A percentile compares a stretch with the other conserved stretches of the same genome.
Evolutionary conservation across 2,888 invertebrate species (phyloP).

Genomic region (Octonoba sinensis): DNA sequence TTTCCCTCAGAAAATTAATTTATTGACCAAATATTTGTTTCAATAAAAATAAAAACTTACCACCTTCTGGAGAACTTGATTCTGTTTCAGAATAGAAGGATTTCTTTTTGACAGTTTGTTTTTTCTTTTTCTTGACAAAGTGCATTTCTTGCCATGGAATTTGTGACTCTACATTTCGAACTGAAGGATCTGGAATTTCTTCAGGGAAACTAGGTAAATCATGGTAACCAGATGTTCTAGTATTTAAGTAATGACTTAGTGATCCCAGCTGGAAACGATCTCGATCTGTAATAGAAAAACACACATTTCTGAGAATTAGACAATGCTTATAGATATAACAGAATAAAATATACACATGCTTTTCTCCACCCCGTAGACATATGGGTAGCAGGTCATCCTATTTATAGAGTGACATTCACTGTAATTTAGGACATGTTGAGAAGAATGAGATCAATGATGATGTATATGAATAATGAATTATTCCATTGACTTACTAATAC

Average conservation of each 20-base stretch:
- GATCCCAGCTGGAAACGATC: conserved; percentile 94
- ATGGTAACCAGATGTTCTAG: conserved; percentile 87
- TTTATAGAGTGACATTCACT: too few relatives aligned
- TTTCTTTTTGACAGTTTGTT: conserved; percentile 74
- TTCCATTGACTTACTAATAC: too few relatives aligned
- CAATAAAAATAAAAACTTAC: too few relatives aligned
- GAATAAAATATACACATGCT: neutral
- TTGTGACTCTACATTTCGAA: conserved; percentile 80
- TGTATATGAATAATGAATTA: too few relatives aligned
- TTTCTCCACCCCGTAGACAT: neutral
- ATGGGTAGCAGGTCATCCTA: too few relatives aligned
- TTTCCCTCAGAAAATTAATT: too few relatives aligned
- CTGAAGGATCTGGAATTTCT: conserved; percentile 80
- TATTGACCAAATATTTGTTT: too few relatives aligned
- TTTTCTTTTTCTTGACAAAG: conserved; percentile 66
- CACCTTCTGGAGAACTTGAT: conserved; percentile 67
- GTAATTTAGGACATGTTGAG: too few relatives aligned
- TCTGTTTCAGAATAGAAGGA: conserved; percentile 78
- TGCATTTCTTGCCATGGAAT: conserved; percentile 66
- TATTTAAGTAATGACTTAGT: conserved; percentile 92
- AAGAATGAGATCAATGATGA: too few relatives aligned
- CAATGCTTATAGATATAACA: neutral
- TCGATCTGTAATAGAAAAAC: conserved; percentile 75
- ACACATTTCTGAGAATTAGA: neutral
- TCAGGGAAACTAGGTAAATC: conserved; percentile 88